Evolutionary conservation across 2,888 invertebrate genomes (phyloP), one percentile per base, ranked within the genome.

Genomic region (Cephus spinipes): DNA sequence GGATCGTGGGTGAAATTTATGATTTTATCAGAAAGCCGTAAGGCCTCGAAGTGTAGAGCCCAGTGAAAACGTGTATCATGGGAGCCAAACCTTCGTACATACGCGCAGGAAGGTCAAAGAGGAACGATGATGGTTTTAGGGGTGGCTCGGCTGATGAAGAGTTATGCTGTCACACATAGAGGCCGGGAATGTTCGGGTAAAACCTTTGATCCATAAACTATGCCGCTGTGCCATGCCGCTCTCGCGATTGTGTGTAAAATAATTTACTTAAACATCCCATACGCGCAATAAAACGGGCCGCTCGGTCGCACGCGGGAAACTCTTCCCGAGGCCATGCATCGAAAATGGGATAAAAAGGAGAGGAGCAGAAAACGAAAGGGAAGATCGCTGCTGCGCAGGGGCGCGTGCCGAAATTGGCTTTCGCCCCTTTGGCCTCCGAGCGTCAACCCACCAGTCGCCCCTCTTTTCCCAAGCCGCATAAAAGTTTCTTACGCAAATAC

Each of bases 131-230:
- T 78, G 75, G 75, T 79, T 74, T 77, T 76, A 73, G 77, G 77
- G 76, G 80, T 77, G 80, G 80, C 78, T 77, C 73, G 68, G 76
- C 73, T 76, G 73, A 81, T 78, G 79, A 76, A 79, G 76, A 78
- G 78, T 78, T 77, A 81, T 79, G 76, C 77, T 76, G 79, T 74
- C 69, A 74, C 79, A 82, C 81, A 83, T 80, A 81, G 84, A 82
- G 81, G 81, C 79, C 75, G 82, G 79, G 85, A 85, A 82, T 83
- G 84, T 83, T 83, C 80, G 82, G 79, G 69, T 75, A 79, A 79
- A 81, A 85, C 84, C 84, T 86, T 86, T 86, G 86, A 86, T 86
- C 85, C 84, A 78, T 80, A 83, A 85, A 86, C 86, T 85, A 86
- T 85, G 86, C 81, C 81, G 86, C 82, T 79, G 82, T 81, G 84